phyloP scores from a whole-genome alignment of 2,888 invertebrate genomes.

The Thalpophila matura region DNA sequence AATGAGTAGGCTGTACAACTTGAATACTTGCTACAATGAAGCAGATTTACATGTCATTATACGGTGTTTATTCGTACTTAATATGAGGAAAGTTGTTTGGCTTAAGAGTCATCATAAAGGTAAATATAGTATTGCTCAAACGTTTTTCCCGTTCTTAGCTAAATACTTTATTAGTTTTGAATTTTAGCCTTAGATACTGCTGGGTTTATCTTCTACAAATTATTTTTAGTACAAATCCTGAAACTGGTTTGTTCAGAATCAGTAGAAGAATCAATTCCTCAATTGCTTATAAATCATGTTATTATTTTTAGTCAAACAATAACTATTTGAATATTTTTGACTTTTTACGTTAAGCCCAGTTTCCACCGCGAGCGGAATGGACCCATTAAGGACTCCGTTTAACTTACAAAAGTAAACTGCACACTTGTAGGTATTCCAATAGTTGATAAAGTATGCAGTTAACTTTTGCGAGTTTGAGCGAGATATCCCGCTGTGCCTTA shows the following conservation, averaged over 20 bases:
- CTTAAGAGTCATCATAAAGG: neutral
- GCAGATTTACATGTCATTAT: slow-evolving; percentile 46
- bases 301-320: too few species aligned
- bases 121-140: neutral
- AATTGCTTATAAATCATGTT: too few species aligned
- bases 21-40: slow-evolving; percentile 38
- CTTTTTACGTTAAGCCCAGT: too few species aligned
- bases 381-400: too few species aligned
- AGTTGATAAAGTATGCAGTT: too few species aligned
- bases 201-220: neutral
- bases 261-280: neutral
- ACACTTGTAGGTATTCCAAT: too few species aligned
- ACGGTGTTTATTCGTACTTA: slow-evolving; percentile 12
- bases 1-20: slow-evolving; percentile 24
- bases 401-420: too few species aligned
- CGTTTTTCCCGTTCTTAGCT: neutral
- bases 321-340: too few species aligned
- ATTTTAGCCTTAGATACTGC: neutral
- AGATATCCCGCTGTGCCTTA: too few species aligned
- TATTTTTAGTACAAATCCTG: too few species aligned
- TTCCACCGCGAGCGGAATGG: too few species aligned
- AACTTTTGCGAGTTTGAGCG: too few species aligned
- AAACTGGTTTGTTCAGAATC: neutral
- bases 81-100: slow-evolving; percentile 27
- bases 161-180: neutral